Base-by-base conservation (phyloP, 1,140 invertebrate species). In the Venustaconcha ellipsiformis region DNA sequence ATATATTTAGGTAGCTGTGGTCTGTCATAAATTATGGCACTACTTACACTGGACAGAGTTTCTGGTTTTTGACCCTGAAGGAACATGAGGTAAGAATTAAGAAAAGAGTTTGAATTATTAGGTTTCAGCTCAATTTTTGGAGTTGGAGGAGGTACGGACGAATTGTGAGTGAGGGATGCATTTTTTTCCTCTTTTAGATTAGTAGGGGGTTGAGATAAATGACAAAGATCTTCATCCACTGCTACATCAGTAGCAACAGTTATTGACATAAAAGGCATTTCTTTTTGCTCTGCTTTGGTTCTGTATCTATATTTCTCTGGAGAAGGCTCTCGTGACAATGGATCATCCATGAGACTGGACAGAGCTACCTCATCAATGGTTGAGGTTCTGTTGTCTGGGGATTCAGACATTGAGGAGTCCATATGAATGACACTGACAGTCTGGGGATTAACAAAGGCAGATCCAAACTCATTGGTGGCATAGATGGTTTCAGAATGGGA, bases 61-160 rank as follows among this genome's bases (percentile, higher is more conserved):
- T 89, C 88, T 57, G 86, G 85, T 75, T 88, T 89, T 63, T 88
- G 87, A 37, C 88, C 88, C 71, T 87, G 83, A 23, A 89, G 78
- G 75, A 88, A 89, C 74, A 80, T 88, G 18, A 88, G 67, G 74
- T 86, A 89, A 30, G 86, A 88, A 62, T 85, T 83, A 76, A 87
- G 83, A 72, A 89, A 89, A 12, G 83, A 78, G 57, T 72, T 78
- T 15, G 70, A 64, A 15, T 64, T 75, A 70, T 72, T 84, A 65
- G 74, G 71, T 62, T 78, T 82, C 69, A 65, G 75, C 23, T 71
- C 71, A 67, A 66, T 63, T 76, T 74, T 78, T 57, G 67, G 55
- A 60, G 48, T 59, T 8, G 67, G 57, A 17, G 70, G 75, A 66
- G 62, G 65, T 57, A 30, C 57, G 70, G 57, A n/a, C 30, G 48